Evolutionary conservation across 2,113 vertebrate genomes (phyloP).

Genomic region (Mesoclemmys tuberculata): DNA sequence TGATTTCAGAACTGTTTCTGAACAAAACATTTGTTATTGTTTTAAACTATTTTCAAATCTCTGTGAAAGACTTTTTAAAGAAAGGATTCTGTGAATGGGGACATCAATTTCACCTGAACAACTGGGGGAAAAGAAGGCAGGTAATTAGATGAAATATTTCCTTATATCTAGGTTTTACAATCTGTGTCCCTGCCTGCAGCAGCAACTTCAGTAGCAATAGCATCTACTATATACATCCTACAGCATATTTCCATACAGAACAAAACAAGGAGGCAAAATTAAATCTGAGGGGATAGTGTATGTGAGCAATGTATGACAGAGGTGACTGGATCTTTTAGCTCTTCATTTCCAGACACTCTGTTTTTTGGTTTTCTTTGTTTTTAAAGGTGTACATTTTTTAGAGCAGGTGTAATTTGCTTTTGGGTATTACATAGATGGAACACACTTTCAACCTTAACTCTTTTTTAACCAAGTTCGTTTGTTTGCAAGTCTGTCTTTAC

Average conservation of each 20-base stretch:
- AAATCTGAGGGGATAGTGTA: neutral
- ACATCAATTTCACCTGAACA: constrained; percentile 58
- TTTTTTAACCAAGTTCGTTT: neutral
- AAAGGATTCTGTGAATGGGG: constrained; percentile 46
- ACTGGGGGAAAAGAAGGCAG: constrained; percentile 60
- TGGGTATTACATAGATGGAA: neutral
- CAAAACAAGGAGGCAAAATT: neutral
- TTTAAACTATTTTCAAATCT: constrained; percentile 50
- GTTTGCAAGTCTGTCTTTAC: neutral
- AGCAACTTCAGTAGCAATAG: constrained; percentile 65
- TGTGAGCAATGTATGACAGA: neutral
- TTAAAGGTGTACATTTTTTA: neutral
- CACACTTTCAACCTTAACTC: neutral
- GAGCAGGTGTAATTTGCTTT: neutral
- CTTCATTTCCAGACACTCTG: neutral
- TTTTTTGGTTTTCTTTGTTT: neutral
- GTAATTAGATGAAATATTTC: constrained; percentile 49
- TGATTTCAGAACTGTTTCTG: no score
- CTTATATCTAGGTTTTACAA: constrained; percentile 35
- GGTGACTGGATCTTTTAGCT: neutral
- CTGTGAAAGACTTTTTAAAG: constrained; percentile 51
- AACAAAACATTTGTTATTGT: constrained; percentile 47
- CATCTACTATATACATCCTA: constrained; percentile 45
- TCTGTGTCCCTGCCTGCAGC: constrained; percentile 56
- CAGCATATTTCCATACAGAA: constrained; percentile 40